phyloP scores from a whole-genome alignment of 1,140 invertebrate genomes.

The Heliconius melpomene region DNA sequence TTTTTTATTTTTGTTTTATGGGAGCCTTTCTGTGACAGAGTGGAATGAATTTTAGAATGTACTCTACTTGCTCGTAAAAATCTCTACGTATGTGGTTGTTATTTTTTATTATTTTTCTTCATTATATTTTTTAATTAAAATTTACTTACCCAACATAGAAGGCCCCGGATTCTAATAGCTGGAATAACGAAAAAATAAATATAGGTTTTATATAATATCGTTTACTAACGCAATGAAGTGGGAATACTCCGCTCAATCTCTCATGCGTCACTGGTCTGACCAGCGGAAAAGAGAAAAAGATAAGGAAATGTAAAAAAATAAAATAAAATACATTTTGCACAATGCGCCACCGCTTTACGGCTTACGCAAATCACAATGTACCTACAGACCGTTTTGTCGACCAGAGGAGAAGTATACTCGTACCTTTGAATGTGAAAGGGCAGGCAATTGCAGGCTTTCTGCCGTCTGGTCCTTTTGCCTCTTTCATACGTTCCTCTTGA shows the following conservation, averaged over 20 bases:
- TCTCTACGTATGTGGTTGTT: background rate
- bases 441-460: constrained; percentile 25
- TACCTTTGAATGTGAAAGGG: constrained; percentile 31
- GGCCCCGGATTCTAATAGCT: background rate
- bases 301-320: background rate
- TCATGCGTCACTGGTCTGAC: background rate
- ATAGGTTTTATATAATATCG: background rate
- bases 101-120: background rate
- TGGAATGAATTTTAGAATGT: constrained; percentile 1
- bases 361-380: background rate
- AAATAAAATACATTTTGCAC: background rate
- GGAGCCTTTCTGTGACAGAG: background rate
- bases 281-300: background rate
- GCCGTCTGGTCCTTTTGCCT: constrained; percentile 6
- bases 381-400: constrained; percentile 1
- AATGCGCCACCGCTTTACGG: background rate
- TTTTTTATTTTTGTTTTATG: background rate
- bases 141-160: background rate
- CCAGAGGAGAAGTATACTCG: constrained; percentile 8
- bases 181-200: background rate
- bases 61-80: background rate
- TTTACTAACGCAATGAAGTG: background rate
- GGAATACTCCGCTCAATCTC: background rate
- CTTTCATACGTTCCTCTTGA: constrained; percentile 20
- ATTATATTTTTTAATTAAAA: background rate